Base-by-base conservation (phyloP, 2,797 vertebrate genomes). In the Tauraco hartlaubi region DNA sequence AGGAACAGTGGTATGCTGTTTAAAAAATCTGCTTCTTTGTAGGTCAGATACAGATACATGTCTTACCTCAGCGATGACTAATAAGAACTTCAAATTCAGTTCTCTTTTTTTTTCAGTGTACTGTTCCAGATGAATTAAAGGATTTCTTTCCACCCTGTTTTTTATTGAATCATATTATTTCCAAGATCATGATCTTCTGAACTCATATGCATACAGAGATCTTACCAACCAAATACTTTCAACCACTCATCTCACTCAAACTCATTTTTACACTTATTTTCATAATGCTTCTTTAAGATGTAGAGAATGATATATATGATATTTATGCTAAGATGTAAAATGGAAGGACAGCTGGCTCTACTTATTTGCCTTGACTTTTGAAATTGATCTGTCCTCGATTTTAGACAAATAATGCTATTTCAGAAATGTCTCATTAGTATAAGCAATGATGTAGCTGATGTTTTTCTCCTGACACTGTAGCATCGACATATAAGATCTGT, bases 361-460 rank as follows among this genome's bases (percentile, higher is more conserved):
- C 59, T 31, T 80, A 18, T 29, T 90, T 37, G 52, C 29, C 64
- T 67, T 94, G 85, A 39, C 49, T 90, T 91, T 43, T 56, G 33
- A 64, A 96, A 92, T 61, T 39, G 62, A 90, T 82, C 61, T 96
- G 12, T 58, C 54, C 33, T 91, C 20, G 8, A 19, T 85, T 96
- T 96, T 74, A 94, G 90, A 77, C 63, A 76, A 94, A 89, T 25
- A 87, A 64, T 25, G 31, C 9, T 73, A 7, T 61, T 79, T 96
- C 58, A 76, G 77, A 96, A 94, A 63, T 26, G 31, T 43, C 64
- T 95, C 71, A 85, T 75, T 93, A 91, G 58, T 92, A 90, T 82
- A 92, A 96, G 87, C n/a, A 91, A 46, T 56, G 8, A 85, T 16
- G 15, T 37, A 48, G 11, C 28, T 75, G 28, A 74, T 68, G 31